Percentiles rank a stretch among this genome's conserved stretches.
These are phyloP conservation scores for Condylostylus longicornis DNA, from an alignment of 1,140 invertebrate genomes.

Conservation along the genomic window DNA sequence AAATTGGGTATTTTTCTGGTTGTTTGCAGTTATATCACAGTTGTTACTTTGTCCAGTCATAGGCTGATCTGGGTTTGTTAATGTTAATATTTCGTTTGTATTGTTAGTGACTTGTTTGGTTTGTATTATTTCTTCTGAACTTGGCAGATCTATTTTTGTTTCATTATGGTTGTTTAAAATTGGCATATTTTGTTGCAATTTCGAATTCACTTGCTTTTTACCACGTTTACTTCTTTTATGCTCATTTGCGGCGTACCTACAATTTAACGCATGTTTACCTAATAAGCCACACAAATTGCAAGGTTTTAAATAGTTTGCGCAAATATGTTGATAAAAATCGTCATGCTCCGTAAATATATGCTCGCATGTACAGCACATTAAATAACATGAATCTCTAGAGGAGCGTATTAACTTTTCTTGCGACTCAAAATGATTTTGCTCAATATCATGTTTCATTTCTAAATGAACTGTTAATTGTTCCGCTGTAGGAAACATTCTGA, in stretches of 20 bases:
- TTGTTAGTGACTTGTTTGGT: no score
- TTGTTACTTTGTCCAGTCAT: no score
- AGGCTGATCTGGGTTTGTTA: no score
- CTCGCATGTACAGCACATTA: slow-evolving; percentile 64
- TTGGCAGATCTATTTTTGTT: no score
- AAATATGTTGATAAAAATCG: slow-evolving; percentile 55
- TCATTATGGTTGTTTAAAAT: no score
- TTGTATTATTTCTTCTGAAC: no score
- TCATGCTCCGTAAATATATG: slow-evolving; percentile 53
- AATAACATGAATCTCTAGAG: slow-evolving; percentile 49
- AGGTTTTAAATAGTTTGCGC: slow-evolving; percentile 32
- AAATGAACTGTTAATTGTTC: slow-evolving; percentile 60
- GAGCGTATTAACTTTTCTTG: slow-evolving; percentile 46
- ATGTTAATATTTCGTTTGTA: no score
- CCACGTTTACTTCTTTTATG: no score
- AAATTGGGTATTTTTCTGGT: no score
- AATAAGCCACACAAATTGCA: slow-evolving; percentile 16
- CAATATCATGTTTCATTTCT: slow-evolving; percentile 54
- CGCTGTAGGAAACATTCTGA: slow-evolving; percentile 61
- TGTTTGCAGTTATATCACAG: no score
- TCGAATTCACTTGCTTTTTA: no score
- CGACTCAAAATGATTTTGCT: slow-evolving; percentile 44
- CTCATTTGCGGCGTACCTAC: slow-evolving; percentile 13
- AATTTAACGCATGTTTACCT: slow-evolving; percentile 17
- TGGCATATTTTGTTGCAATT: no score